These are phyloP conservation scores for Sepioteuthis lessoniana DNA, from an alignment of 2,888 invertebrate species.

Conservation along the genomic window DNA sequence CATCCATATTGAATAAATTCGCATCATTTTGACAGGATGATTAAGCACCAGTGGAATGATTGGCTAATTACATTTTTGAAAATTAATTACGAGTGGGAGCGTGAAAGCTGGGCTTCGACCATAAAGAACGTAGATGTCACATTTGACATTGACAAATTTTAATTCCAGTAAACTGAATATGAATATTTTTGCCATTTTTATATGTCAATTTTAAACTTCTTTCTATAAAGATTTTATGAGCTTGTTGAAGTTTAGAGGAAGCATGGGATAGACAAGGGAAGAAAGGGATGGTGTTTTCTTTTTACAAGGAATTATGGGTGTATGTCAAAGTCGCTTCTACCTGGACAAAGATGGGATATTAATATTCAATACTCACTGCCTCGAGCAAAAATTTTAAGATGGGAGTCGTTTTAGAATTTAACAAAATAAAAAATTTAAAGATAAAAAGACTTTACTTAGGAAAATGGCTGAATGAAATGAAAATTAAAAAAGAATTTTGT, in stretches of 20 bases:
- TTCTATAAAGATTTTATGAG: background rate
- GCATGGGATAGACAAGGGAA: background rate
- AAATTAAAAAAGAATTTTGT: background rate
- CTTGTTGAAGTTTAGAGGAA: background rate
- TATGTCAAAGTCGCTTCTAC: background rate
- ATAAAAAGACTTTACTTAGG: background rate
- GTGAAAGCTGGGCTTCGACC: background rate
- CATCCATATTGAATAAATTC: background rate
- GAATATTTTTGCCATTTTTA: background rate
- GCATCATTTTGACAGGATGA: slow-evolving; percentile 14
- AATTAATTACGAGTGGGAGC: background rate
- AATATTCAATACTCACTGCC: background rate
- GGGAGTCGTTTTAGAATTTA: slow-evolving; percentile 33
- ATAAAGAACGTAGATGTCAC: slow-evolving; percentile 1
- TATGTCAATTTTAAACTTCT: background rate
- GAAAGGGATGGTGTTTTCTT: background rate
- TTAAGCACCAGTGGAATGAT: slow-evolving; percentile 1
- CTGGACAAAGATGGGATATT: slow-evolving; percentile 14
- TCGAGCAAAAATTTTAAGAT: background rate
- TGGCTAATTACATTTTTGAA: slow-evolving; percentile 23
- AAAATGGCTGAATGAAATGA: slow-evolving; percentile 21
- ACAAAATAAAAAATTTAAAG: background rate
- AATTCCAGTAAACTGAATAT: background rate
- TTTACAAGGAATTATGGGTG: slow-evolving; percentile 21
- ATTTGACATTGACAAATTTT: slow-evolving; percentile 33